These are phyloP conservation scores for Taenaris catops DNA, from an alignment of 2,888 invertebrate genomes.

Conservation along the genomic window DNA sequence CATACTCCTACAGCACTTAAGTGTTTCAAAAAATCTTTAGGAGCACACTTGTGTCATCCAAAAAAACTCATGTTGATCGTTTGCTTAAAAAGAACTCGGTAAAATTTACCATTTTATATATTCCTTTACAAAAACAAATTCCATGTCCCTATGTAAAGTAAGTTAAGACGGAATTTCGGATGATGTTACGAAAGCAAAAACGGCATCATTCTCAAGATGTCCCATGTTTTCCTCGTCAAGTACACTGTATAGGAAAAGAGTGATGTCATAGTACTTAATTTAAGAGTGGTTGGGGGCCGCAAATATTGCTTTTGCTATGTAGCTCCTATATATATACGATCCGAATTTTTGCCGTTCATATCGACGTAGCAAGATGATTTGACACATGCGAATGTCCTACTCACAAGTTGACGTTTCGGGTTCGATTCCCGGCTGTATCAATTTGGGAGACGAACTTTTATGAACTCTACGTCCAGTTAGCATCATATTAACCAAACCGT, in stretches of 20 bases:
- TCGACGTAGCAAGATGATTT: too few relatives aligned
- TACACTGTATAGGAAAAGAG: conserved; percentile 23
- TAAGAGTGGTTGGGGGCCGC: conserved; percentile 26
- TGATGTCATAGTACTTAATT: conserved; percentile 31
- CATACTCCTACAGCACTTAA: conserved; percentile 21
- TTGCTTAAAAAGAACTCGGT: conserved; percentile 37
- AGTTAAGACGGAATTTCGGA: conserved; percentile 31
- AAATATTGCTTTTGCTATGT: conserved; percentile 24
- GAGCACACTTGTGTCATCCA: conserved; percentile 34
- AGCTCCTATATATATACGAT: background rate
- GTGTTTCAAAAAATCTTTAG: conserved; percentile 30
- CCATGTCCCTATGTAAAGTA: conserved; percentile 17
- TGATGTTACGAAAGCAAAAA: background rate
- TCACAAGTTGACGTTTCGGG: too few relatives aligned
- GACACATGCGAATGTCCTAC: too few relatives aligned
- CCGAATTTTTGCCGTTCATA: conserved; percentile 2
- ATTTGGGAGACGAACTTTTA: too few relatives aligned
- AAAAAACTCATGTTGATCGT: conserved; percentile 48
- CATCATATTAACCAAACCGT: too few relatives aligned
- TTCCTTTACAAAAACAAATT: conserved; percentile 10
- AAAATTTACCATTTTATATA: conserved; percentile 30
- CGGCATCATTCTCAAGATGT: conserved; percentile 30
- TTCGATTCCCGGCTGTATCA: too few relatives aligned
- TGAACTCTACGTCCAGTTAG: too few relatives aligned
- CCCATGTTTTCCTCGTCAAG: conserved; percentile 36